Percentiles rank a stretch among this genome's conserved stretches.
Evolutionary conservation across 2,888 invertebrate species (phyloP).

Genomic region (Synergus gifuensis): DNA sequence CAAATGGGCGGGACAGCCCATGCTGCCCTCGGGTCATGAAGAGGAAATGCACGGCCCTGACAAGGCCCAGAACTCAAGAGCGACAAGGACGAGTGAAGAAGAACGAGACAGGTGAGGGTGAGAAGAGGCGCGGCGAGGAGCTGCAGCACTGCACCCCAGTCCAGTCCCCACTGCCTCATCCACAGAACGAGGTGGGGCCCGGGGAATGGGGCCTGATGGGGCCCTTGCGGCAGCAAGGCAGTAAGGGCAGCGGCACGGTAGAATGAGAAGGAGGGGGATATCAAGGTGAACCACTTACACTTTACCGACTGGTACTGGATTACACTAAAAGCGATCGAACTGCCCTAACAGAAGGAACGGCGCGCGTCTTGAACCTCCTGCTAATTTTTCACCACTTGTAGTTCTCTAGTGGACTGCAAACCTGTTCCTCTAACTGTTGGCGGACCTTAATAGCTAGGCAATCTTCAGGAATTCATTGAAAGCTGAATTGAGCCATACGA

Average conservation of each 20-base stretch:
- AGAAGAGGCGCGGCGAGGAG: slow-evolving; percentile 46
- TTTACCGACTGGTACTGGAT: slow-evolving; percentile 75
- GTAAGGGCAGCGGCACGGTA: slow-evolving; percentile 52
- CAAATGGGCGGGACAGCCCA: slow-evolving; percentile 74
- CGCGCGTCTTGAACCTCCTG: slow-evolving; percentile 56
- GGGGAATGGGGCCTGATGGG: slow-evolving; percentile 49
- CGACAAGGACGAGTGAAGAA: slow-evolving; percentile 53
- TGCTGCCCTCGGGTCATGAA: slow-evolving; percentile 73
- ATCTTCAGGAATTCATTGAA: slow-evolving; percentile 17
- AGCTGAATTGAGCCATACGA: slow-evolving; percentile 3
- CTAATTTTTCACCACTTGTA: slow-evolving; percentile 44
- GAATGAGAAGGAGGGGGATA: slow-evolving; percentile 61
- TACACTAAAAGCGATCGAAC: slow-evolving; percentile 75
- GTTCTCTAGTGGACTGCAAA: slow-evolving; percentile 8
- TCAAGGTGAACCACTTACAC: slow-evolving; percentile 76
- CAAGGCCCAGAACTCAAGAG: slow-evolving; percentile 59
- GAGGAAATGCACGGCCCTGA: slow-evolving; percentile 68
- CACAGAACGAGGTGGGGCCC: slow-evolving; percentile 43
- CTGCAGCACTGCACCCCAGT: slow-evolving; percentile 49
- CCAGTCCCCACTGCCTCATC: slow-evolving; percentile 37
- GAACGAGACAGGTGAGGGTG: slow-evolving; percentile 52
- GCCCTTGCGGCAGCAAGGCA: slow-evolving; percentile 53
- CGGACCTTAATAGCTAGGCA: background rate
- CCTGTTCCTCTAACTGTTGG: slow-evolving; percentile 10
- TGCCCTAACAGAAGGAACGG: slow-evolving; percentile 60